A percentile compares a stretch with the other conserved stretches of the same genome.
These are phyloP conservation scores for Erebia epiphron DNA, from an alignment of 2,888 invertebrate species.

Conservation along the genomic window DNA sequence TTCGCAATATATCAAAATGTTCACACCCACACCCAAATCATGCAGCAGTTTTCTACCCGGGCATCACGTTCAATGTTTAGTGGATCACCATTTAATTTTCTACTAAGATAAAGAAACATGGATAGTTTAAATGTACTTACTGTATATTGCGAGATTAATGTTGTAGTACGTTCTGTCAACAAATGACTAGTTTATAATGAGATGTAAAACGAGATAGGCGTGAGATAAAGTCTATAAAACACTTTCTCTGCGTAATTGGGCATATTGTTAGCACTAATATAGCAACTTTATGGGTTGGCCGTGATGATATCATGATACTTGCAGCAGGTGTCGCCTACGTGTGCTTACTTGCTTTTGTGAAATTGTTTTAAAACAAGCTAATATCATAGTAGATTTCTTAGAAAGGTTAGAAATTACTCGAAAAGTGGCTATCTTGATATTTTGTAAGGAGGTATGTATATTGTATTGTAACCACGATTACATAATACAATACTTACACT, in stretches of 20 bases:
- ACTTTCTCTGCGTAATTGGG: slow-evolving; percentile 73
- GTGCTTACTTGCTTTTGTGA: slow-evolving; percentile 17
- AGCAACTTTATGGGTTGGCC: slow-evolving; percentile 51
- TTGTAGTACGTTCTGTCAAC: slow-evolving; percentile 9
- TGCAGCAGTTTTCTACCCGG: too few species aligned
- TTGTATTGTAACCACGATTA: neutral
- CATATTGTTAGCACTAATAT: slow-evolving; percentile 57
- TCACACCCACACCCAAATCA: too few species aligned
- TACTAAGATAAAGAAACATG: too few species aligned
- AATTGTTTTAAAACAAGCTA: slow-evolving; percentile 10
- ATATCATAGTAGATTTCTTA: slow-evolving; percentile 3
- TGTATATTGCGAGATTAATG: neutral
- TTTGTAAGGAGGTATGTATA: neutral
- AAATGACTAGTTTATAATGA: slow-evolving; percentile 21
- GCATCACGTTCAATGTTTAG: too few species aligned
- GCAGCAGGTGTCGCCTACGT: slow-evolving; percentile 33
- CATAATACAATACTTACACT: neutral
- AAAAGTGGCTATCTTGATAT: neutral
- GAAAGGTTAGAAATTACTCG: slow-evolving; percentile 10
- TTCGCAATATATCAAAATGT: too few species aligned
- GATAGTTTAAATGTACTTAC: too few species aligned
- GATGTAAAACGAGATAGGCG: slow-evolving; percentile 52
- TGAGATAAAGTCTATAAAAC: slow-evolving; percentile 61
- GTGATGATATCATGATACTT: slow-evolving; percentile 32
- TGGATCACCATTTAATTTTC: too few species aligned